Conservation (phyloP, 2,113 vertebrate genomes). For the Eudyptes chrysolophus region DNA sequence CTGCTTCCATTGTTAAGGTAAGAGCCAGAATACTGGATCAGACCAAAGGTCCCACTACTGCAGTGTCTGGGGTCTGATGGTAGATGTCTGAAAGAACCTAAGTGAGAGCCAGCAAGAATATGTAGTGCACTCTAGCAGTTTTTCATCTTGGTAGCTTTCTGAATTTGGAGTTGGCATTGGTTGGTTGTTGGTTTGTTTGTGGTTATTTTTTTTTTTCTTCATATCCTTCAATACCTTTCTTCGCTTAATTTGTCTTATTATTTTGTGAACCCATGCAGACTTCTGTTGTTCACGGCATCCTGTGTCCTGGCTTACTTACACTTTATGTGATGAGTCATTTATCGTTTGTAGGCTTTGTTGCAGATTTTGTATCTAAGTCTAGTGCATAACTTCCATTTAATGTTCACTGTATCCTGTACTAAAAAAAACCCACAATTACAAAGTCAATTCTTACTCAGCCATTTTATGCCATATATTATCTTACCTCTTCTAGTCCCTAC, state of each 20-base stretch:
- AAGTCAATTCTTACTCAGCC: not conserved
- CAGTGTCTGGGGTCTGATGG: not conserved
- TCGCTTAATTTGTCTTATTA: not conserved
- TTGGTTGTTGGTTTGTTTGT: not conserved
- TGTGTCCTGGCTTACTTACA: not conserved
- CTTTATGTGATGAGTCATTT: not conserved
- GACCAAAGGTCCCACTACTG: not conserved
- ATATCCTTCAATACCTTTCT: not conserved
- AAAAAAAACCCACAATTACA: not conserved
- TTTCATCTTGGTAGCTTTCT: not conserved
- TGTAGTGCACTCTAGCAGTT: not conserved
- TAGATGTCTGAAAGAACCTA: not conserved
- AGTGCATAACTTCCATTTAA: not conserved
- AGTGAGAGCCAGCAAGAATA: not conserved
- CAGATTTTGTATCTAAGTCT: not conserved
- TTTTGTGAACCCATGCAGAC: not conserved
- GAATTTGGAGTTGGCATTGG: not conserved
- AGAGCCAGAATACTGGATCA: not conserved
- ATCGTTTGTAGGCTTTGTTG: not conserved
- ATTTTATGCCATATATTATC: not conserved
- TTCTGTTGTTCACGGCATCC: not conserved
- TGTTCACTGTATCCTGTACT: not conserved
- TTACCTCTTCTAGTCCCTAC: not conserved
- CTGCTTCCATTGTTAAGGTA: not conserved
- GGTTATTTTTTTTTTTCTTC: not conserved